Evolutionary conservation across 2,888 invertebrate species (phyloP).

Genomic region (Ormyrus pomaceus): DNA sequence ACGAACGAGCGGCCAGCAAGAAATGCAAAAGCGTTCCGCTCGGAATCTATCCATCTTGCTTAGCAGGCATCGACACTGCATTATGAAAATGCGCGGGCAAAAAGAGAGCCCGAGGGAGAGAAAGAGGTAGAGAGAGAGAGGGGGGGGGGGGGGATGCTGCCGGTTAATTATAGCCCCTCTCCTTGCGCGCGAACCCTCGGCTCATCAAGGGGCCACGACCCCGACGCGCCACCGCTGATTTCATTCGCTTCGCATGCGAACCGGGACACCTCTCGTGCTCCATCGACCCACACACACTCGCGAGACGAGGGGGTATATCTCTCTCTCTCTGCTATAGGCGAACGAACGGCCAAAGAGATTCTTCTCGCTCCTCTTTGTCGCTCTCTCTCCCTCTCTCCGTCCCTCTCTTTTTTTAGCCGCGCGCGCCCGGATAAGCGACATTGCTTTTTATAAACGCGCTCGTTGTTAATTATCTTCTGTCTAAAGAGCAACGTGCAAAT

Average conservation of each 20-base stretch:
- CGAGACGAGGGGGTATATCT: no score
- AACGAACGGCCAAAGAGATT: background rate
- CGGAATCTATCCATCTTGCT: no score
- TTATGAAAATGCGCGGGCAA: constrained; percentile 31
- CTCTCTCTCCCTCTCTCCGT: background rate
- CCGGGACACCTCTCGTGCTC: constrained; percentile 13
- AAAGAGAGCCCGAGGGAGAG: background rate
- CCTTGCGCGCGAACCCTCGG: background rate
- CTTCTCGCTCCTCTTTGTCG: background rate
- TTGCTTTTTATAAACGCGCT: background rate
- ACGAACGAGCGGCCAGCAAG: no score
- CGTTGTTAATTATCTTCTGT: background rate
- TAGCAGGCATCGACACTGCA: background rate
- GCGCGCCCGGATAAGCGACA: no score
- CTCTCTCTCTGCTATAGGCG: background rate
- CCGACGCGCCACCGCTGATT: constrained; percentile 20
- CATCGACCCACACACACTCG: background rate
- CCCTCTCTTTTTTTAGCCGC: background rate
- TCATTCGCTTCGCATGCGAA: constrained; percentile 34
- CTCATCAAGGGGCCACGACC: constrained; percentile 19
- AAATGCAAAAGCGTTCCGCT: no score
- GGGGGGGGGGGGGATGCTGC: no score
- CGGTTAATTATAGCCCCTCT: constrained; percentile 37
- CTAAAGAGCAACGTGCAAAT: no score
- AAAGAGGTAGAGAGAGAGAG: no score